Percentiles rank a stretch among this genome's conserved stretches.
phyloP scores from a whole-genome alignment of 1,140 invertebrate genomes.

The Drosophila watanabei region DNA sequence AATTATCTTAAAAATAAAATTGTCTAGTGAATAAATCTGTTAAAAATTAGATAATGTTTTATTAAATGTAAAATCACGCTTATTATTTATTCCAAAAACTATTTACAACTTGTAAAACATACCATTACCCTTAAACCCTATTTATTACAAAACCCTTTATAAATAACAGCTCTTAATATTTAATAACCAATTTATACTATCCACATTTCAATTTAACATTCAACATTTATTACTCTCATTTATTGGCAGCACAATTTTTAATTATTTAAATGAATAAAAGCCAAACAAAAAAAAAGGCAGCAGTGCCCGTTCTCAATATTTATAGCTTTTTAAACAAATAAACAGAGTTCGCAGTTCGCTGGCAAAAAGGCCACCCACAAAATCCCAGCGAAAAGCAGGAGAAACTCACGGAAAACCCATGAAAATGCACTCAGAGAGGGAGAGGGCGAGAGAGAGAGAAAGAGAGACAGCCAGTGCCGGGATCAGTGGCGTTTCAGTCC shows the following conservation, averaged over 20 bases:
- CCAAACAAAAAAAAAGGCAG: slow-evolving; percentile 46
- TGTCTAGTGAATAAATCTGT: no score
- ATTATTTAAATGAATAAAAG: slow-evolving; percentile 71
- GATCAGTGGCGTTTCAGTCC: slow-evolving; percentile 59
- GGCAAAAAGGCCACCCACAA: slow-evolving; percentile 61
- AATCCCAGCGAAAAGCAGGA: slow-evolving; percentile 19
- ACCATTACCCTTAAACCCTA: neutral
- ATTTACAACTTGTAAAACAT: neutral
- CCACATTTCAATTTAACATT: slow-evolving; percentile 15
- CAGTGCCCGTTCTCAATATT: slow-evolving; percentile 72
- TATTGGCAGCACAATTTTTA: slow-evolving; percentile 47
- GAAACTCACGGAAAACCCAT: slow-evolving; percentile 35
- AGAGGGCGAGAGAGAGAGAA: slow-evolving; percentile 6
- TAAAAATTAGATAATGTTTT: neutral
- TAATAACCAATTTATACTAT: slow-evolving; percentile 12
- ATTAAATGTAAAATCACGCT: neutral
- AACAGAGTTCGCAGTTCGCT: slow-evolving; percentile 74
- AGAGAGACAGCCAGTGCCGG: slow-evolving; percentile 18
- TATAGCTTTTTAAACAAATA: slow-evolving; percentile 86
- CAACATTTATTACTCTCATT: slow-evolving; percentile 50
- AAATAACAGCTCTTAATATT: neutral
- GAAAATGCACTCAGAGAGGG: slow-evolving; percentile 71
- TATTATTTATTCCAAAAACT: neutral
- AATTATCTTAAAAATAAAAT: neutral
- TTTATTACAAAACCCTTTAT: neutral